Conservation (phyloP, 1,140 invertebrate genomes). For the Drosophila murphyi region DNA sequence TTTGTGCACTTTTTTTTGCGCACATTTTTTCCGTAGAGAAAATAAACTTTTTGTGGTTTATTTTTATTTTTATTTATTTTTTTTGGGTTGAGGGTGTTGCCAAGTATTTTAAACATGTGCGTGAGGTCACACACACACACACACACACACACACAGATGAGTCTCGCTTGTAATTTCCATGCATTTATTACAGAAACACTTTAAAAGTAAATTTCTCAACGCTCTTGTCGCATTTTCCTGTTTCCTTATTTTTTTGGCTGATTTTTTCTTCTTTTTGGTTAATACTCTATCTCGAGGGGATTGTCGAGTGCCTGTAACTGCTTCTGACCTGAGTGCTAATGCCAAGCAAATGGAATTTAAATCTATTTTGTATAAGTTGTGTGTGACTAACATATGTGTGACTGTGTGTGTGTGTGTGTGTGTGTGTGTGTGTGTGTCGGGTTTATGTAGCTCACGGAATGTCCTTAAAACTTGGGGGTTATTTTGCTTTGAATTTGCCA, state of each 20-base stretch:
- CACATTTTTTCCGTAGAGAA: slow-evolving; percentile 32
- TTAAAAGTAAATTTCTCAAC: slow-evolving; percentile 66
- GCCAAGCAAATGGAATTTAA: slow-evolving; percentile 71
- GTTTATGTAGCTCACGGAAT: slow-evolving; percentile 30
- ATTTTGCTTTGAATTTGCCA: slow-evolving; percentile 10
- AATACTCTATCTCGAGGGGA: slow-evolving; percentile 40
- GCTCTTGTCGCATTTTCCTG: slow-evolving; percentile 34
- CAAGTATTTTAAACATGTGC: slow-evolving; percentile 58
- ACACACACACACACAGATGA: not conserved
- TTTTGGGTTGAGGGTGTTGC: slow-evolving; percentile 12
- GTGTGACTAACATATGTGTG: slow-evolving; percentile 56
- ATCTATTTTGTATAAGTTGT: slow-evolving; percentile 69
- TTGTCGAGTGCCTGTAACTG: slow-evolving; percentile 34
- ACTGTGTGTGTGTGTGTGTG: slow-evolving; percentile 14
- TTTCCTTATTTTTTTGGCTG: slow-evolving; percentile 4
- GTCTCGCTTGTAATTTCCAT: slow-evolving; percentile 39
- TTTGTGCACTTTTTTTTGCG: slow-evolving; percentile 41
- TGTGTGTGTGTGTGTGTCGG: not conserved
- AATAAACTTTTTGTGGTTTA: slow-evolving; percentile 52
- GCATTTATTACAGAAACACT: slow-evolving; percentile 66
- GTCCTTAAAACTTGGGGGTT: not conserved
- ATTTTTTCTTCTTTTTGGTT: slow-evolving; percentile 6
- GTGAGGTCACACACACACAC: slow-evolving; percentile 42
- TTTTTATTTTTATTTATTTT: slow-evolving; percentile 18
- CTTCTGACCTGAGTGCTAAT: slow-evolving; percentile 67